Conservation (phyloP, 2,113 vertebrate species). For the Oceanodroma tethys region DNA sequence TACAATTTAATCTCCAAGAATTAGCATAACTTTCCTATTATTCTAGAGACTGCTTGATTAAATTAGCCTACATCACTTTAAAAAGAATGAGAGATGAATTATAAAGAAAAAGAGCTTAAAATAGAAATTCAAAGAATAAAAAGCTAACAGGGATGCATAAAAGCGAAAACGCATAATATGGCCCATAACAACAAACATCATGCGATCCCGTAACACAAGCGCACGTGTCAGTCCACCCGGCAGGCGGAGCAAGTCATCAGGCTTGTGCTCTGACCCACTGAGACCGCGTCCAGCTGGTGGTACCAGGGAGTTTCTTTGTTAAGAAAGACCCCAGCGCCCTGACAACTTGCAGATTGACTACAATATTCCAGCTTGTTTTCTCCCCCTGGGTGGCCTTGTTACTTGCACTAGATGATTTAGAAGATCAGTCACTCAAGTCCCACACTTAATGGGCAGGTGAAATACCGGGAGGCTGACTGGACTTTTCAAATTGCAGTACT, state of each 20-base stretch:
- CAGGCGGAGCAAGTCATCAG: not conserved
- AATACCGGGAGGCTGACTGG: not conserved
- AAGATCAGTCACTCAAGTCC: not conserved
- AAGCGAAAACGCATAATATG: not conserved
- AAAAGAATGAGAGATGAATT: constrained; percentile 2
- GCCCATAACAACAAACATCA: not conserved
- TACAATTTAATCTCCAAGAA: constrained; percentile 31
- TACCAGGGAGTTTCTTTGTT: not conserved
- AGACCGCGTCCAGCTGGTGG: fast-evolving
- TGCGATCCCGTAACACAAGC: fast-evolving
- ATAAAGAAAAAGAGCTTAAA: not conserved
- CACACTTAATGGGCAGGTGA: not conserved
- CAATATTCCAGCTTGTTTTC: not conserved
- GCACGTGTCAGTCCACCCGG: fast-evolving
- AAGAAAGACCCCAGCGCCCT: not conserved
- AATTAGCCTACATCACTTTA: constrained; percentile 32
- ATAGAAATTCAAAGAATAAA: not conserved
- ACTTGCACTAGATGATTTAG: not conserved
- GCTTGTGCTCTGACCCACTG: not conserved
- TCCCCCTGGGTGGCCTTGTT: not conserved
- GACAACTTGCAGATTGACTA: not conserved
- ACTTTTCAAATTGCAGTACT: not conserved
- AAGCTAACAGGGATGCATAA: not conserved
- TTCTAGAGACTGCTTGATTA: constrained; percentile 34
- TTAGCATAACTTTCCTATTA: constrained; percentile 52